Conservation (phyloP, 2,888 invertebrate species). For the Therioaphis trifolii region DNA sequence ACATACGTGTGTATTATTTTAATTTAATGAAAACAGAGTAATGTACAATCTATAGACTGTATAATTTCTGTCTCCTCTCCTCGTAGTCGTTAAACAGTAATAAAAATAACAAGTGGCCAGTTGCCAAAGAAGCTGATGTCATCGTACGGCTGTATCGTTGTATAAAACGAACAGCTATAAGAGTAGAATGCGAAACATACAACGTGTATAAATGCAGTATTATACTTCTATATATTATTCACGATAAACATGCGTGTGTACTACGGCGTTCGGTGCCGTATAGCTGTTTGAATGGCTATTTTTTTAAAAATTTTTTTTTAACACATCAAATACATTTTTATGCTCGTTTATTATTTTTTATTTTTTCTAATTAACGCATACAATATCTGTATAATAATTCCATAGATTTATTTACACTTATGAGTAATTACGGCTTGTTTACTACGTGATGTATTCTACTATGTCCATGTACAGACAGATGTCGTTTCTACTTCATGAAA, state of each 20-base stretch:
- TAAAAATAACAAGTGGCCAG: constrained; percentile 56
- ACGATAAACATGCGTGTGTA: background rate
- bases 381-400: too few species aligned
- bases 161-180: background rate
- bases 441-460: too few species aligned
- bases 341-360: too few species aligned
- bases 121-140: constrained; percentile 43
- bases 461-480: too few species aligned
- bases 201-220: background rate
- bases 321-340: too few species aligned
- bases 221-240: constrained; percentile 11
- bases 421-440: too few species aligned
- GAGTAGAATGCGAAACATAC: constrained; percentile 18
- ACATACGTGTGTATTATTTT: constrained; percentile 1
- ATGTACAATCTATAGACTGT: background rate
- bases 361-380: too few species aligned
- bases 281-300: background rate
- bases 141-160: constrained; percentile 25
- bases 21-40: constrained; percentile 4
- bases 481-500: too few species aligned
- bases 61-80: background rate
- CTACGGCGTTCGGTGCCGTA: too few species aligned
- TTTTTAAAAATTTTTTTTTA: too few species aligned
- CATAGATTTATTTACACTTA: too few species aligned
- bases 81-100: constrained; percentile 38